A percentile compares a stretch with the other conserved stretches of the same genome.
These are phyloP conservation scores for Phodopus roborovskii DNA, from an alignment of 2,113 vertebrate species.

Conservation along the genomic window DNA sequence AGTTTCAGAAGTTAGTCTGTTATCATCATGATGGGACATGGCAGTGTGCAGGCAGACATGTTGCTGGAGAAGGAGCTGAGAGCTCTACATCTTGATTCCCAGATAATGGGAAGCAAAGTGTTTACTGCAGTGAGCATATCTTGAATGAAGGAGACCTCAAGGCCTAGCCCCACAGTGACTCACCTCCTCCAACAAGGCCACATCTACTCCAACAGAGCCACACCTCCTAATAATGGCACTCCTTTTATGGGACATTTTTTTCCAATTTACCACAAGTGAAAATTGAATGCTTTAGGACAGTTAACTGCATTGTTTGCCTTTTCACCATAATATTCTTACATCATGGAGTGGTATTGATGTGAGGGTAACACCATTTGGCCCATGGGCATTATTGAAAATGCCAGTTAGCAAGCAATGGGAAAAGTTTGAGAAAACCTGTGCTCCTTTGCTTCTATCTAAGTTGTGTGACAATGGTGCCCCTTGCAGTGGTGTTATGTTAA, in stretches of 20 bases:
- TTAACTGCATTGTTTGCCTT: background rate
- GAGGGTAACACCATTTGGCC: background rate
- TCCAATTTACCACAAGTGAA: background rate
- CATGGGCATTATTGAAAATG: background rate
- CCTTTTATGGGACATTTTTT: background rate
- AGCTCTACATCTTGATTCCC: background rate
- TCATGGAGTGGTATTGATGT: background rate
- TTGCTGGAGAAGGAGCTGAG: background rate
- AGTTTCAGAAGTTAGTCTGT: background rate
- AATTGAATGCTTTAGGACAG: background rate
- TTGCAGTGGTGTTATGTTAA: background rate
- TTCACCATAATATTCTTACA: conserved; percentile 10
- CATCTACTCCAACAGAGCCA: background rate
- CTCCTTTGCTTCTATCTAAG: background rate
- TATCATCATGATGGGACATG: background rate
- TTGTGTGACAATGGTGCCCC: background rate
- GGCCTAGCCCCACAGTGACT: background rate
- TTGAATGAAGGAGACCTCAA: background rate
- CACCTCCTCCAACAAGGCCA: background rate
- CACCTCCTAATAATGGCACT: background rate
- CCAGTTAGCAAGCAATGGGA: background rate
- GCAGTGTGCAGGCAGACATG: background rate
- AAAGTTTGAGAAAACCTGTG: background rate
- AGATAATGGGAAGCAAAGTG: background rate
- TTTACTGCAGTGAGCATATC: background rate